Base-by-base conservation (phyloP, 2,888 invertebrate genomes). In the Emesis furor region DNA sequence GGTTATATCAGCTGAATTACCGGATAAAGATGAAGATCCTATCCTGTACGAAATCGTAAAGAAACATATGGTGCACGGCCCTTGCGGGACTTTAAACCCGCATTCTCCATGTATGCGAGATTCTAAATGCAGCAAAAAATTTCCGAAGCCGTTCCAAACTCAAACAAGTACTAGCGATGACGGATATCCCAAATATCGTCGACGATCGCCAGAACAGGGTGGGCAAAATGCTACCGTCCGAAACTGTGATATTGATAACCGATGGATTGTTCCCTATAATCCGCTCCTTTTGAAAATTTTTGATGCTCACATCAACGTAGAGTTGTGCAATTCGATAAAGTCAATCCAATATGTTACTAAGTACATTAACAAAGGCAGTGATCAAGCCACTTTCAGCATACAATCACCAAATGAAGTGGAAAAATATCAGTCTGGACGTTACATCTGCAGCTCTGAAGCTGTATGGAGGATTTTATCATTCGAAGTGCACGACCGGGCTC, bases 121-220 rank as follows among this genome's bases (percentile, higher is more conserved):
- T 78, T 72, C 69, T 6, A 85, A 85, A 83, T 87, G 68, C 35
- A 85, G 75, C 72, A 86, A 88, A 86, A 85, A 82, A 84, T 84
- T 76, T 84, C 89, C 87, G 73, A 85, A 83, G 73, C n/a, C 73
- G 35, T 83, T 88, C 76, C 79, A 81, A 80, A 85, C 46, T 65
- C 79, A 88, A 85, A 85, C 85, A 81, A 0, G 0, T 72, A 86
- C 88, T 77, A 79, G 86, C 77, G 85, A 89, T 81, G 87, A 89
- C 73, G 88, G 88, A 73, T 89, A 90, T 85, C 86, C 88, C 39
- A 80, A 84, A 86, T 89, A 89, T 82, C 78, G 88, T 42, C 84
- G 86, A 76, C 80, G 86, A 81, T 85, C 87, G 67, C 83, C 85
- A 83, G 86, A 84, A n/a, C 62, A 87, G 32, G 86, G 84, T 68